Base-by-base conservation (phyloP, 2,888 invertebrate species). In the Dicyrtoma fusca region DNA sequence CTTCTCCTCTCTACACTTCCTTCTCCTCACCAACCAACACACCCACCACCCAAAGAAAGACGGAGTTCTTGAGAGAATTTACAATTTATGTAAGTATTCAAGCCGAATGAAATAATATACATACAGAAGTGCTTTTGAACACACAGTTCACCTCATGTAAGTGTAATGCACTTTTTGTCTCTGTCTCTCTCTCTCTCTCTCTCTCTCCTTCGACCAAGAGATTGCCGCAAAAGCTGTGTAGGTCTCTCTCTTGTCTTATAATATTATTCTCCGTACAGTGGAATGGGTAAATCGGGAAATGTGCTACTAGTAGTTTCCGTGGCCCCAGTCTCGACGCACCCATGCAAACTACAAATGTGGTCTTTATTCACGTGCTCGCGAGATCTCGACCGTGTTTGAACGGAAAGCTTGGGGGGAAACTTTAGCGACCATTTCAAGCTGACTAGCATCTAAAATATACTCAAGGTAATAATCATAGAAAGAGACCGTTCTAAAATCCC, bases 91-190 rank as follows among this genome's bases (percentile, higher is more conserved):
- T 34, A 3, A 34, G 34, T 34, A 34, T 34, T 34, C 34, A 34
- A 34, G 34, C 3, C 34, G 34, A 34, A 34, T 8, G 34, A 34
- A 34, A 34, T 34, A 34, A 34, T 14, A 44, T 1, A 19, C 42
- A 44, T 42, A 17, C 17, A 34, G 61, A 44, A 21, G 59, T 21
- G 14, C 25, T 17, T 17, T 17, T 49, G 4, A 49, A 6, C 3
- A 49, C 5, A 59, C 57, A 71, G 26, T 21, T 55, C 53, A 63
- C 55, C 71, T 64, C 71, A 71, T 71, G 64, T 71, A 71, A 71
- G 64, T 71, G 55, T 64, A 71, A 71, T 71, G 71, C 26, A 64
- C 65, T 65, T 65, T 65, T 61, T 65, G 65, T 71, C n/a, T n/a
- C n/a, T n/a, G n/a, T n/a, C n/a, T n/a, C n/a, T n/a, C n/a, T n/a